Evolutionary conservation across 2,888 invertebrate genomes (phyloP).

Genomic region (Leptopilina syphax): DNA sequence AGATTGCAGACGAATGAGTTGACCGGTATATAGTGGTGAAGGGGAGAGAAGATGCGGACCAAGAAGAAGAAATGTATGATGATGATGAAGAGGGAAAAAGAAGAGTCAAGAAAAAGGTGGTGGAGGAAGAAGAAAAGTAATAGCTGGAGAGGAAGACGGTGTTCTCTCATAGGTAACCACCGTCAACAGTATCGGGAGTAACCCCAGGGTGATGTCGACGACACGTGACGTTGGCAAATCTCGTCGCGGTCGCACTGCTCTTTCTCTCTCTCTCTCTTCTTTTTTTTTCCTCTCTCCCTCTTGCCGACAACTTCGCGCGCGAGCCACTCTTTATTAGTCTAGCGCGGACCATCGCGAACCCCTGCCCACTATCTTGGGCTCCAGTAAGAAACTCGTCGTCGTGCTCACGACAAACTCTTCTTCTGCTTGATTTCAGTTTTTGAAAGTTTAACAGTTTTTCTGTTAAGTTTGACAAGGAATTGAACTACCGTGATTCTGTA

Average conservation of each 20-base stretch:
- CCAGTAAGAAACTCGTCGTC: slow-evolving; percentile 47
- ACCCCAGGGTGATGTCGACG: slow-evolving; percentile 70
- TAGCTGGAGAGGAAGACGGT: slow-evolving; percentile 41
- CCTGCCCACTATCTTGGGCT: slow-evolving; percentile 66
- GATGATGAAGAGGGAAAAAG: slow-evolving; percentile 43
- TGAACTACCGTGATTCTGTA: too few species aligned
- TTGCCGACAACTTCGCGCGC: slow-evolving; percentile 71
- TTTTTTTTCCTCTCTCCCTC: slow-evolving; percentile 46
- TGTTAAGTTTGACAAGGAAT: too few species aligned
- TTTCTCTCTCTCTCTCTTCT: slow-evolving; percentile 46
- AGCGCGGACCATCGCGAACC: slow-evolving; percentile 74
- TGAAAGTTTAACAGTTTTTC: too few species aligned
- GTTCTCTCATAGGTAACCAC: slow-evolving; percentile 56
- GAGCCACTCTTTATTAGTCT: slow-evolving; percentile 75
- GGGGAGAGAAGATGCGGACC: slow-evolving; percentile 49
- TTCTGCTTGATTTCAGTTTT: too few species aligned
- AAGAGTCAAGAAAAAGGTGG: slow-evolving; percentile 43
- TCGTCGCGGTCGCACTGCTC: slow-evolving; percentile 50
- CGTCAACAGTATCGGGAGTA: slow-evolving; percentile 66
- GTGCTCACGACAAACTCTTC: slow-evolving; percentile 40
- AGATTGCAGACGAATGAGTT: slow-evolving; percentile 68
- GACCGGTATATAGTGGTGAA: slow-evolving; percentile 45
- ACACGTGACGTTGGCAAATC: slow-evolving; percentile 73
- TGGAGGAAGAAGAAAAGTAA: slow-evolving; percentile 41
- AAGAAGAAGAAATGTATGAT: slow-evolving; percentile 40